Conservation (phyloP, 2,113 vertebrate species). For the Marmota flaviventris region DNA sequence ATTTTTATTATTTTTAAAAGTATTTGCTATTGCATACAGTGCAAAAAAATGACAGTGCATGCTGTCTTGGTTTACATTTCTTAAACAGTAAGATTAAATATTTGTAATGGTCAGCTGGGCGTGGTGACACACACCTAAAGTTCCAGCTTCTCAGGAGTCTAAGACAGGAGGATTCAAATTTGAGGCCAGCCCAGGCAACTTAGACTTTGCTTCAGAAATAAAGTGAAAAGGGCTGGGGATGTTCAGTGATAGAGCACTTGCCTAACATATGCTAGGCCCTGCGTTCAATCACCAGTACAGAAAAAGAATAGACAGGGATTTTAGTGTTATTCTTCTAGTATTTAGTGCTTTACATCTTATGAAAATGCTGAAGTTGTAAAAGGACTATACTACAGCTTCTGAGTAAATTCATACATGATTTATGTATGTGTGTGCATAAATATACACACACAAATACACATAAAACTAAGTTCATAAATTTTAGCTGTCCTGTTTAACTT, state of each 20-base stretch:
- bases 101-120: neutral
- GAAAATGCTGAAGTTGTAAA: conserved; percentile 25
- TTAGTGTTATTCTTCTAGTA: conserved; percentile 29
- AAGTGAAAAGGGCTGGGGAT: too few relatives aligned
- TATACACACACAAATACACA: neutral
- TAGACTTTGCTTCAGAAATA: too few relatives aligned
- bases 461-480: conserved; percentile 23
- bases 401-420: neutral
- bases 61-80: neutral
- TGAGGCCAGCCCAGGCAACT: too few relatives aligned
- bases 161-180: too few relatives aligned
- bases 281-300: too few relatives aligned
- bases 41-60: neutral
- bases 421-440: neutral
- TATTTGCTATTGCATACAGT: neutral
- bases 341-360: neutral
- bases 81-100: conserved; percentile 5
- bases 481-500: conserved; percentile 22
- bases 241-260: too few relatives aligned
- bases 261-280: too few relatives aligned
- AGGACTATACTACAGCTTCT: neutral
- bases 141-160: too few relatives aligned
- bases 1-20: neutral
- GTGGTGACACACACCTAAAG: too few relatives aligned
- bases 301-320: neutral